Evolutionary conservation across 2,113 vertebrate species (phyloP), one percentile per base, ranked within the genome.

Genomic region (Danionella cerebrum): DNA sequence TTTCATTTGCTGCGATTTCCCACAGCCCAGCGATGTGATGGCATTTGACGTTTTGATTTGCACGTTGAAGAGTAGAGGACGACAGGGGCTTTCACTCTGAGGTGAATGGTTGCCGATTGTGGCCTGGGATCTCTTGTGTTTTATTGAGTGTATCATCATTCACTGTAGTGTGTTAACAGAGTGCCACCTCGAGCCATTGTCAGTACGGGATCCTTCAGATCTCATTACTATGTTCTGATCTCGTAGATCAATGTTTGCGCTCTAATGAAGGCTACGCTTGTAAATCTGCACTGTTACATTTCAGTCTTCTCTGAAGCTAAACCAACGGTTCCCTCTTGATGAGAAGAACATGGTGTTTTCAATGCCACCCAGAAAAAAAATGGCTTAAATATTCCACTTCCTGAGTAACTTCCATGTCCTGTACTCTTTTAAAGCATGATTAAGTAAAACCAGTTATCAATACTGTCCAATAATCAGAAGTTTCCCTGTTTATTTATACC

Each of bases 41-140:
- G 25, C n/a, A 60, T 60, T 45, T 44, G 39, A 45, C 39, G 13
- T 60, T 45, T 44, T 45, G 58, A 60, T 60, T 60, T 45, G 57
- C 39, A 21, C 57, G 45, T 19, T 60, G 24, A 19, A 60, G 25
- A 31, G 45, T 16, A 60, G 41, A 60, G 3, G 24, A 42, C 11
- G 58, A 60, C 57, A 29, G 1, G 3, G 6, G 10, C 6, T 53
- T 60, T 45, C 10, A 31, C 44, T 31, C 13, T 8, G 25, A 29
- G 24, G 22, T 10, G 10, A 27, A n/a, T n/a, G n/a, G n/a, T n/a
- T 4, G 35, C 0, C 19, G 19, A 57, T 9, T 8, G n/a, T 1
- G 22, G 5, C 2, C 2, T 38, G 33, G 24, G 38, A 59, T 60
- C 58, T 19, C 5, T 44, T 29, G 36, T 10, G 39, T 11, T 31